Evolutionary conservation across 2,888 invertebrate genomes (phyloP).

Genomic region (Gerris lacustris): DNA sequence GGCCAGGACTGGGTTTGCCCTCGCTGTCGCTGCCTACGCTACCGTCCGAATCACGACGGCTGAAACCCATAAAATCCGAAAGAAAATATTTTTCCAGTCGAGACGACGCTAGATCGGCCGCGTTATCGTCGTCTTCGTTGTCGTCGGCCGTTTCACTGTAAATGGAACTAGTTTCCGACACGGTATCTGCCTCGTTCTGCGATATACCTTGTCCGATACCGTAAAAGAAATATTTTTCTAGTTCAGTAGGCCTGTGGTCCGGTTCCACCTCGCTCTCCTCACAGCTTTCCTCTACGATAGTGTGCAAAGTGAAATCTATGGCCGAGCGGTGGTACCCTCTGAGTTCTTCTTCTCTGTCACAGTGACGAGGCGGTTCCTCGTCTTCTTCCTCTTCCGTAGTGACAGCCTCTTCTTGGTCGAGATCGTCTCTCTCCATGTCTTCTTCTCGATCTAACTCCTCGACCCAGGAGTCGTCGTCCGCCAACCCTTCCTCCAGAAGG

Average conservation of each 20-base stretch:
- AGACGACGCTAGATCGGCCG: slow-evolving; percentile 66
- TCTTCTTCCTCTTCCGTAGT: slow-evolving; percentile 46
- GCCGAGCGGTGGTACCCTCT: slow-evolving; percentile 69
- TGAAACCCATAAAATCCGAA: slow-evolving; percentile 71
- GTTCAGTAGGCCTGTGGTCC: slow-evolving; percentile 56
- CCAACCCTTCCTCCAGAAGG: slow-evolving; percentile 71
- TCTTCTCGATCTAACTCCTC: slow-evolving; percentile 55
- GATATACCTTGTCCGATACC: slow-evolving; percentile 62
- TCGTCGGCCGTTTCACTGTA: slow-evolving; percentile 50
- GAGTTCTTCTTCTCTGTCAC: slow-evolving; percentile 65
- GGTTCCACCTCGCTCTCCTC: slow-evolving; percentile 77
- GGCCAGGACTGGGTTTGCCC: slow-evolving; percentile 76
- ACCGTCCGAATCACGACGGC: slow-evolving; percentile 61
- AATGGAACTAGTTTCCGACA: slow-evolving; percentile 71
- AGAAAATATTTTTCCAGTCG: slow-evolving; percentile 81
- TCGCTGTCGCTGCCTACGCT: slow-evolving; percentile 86
- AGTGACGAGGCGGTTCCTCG: slow-evolving; percentile 39
- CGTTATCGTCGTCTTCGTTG: slow-evolving; percentile 43
- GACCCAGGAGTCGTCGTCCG: slow-evolving; percentile 85
- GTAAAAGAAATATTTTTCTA: slow-evolving; percentile 84
- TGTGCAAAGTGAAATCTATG: slow-evolving; percentile 80
- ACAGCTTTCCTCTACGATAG: slow-evolving; percentile 87
- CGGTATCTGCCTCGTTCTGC: slow-evolving; percentile 37
- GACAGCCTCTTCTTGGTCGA: slow-evolving; percentile 28
- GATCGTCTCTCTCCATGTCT: slow-evolving; percentile 54